Evolutionary conservation across 2,888 invertebrate genomes (phyloP), one percentile per base, ranked within the genome.

Genomic region (Labia minor): DNA sequence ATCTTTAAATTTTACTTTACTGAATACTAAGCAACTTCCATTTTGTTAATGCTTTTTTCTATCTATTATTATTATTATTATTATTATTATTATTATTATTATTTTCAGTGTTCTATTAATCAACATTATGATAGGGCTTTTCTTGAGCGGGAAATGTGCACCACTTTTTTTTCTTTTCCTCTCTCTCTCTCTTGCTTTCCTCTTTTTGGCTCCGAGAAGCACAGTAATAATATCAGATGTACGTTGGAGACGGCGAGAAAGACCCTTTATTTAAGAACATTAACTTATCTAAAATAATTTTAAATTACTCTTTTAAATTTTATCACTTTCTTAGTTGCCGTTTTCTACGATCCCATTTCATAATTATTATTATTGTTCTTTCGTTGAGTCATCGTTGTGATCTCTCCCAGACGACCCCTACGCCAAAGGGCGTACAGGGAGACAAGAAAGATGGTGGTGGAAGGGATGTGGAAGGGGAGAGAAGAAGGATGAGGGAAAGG

Each of bases 301-400:
- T 49, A 49, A 49, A 49, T 49, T 49, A 49, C 49, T 49, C 49
- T 49, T 49, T 49, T 49, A 49, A 49, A 49, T 49, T 49, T 49
- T 49, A 49, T 49, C 49, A 16, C 49, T 49, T 49, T 49, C 49
- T 49, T 49, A 49, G 49, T 49, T 49, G 49, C 49, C 49, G 49
- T 49, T 49, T n/a, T 11, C 49, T 49, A 49, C 49, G 49, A 49
- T 11, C 49, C 49, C 49, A 49, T 49, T 49, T 49, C 49, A 49
- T 49, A 49, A 49, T 49, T n/a, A 49, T 49, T 49, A 49, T 49
- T 49, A 49, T 49, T 49, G 49, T 49, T 49, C 49, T 49, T 49
- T 49, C 49, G 49, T 49, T 49, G 49, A 49, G 49, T 49, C 49
- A 49, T 49, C 49, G 49, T 49, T 11, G 49, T 11, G 49, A 49